Base-by-base conservation (phyloP, 2,797 vertebrate species). In the Petrocephalus schoutedeni region DNA sequence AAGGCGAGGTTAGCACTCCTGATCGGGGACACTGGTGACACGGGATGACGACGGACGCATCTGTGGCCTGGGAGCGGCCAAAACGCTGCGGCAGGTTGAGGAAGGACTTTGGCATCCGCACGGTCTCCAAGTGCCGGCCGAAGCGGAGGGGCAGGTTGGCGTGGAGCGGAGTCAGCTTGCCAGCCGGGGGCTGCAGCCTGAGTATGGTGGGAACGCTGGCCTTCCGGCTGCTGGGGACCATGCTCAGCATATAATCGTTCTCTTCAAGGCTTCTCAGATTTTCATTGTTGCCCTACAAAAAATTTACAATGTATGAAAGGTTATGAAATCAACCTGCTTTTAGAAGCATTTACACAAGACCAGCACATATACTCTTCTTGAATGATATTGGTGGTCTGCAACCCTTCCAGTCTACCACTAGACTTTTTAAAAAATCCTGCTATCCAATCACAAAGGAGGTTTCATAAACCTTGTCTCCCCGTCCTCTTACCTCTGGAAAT, bases 61-160 rank as follows among this genome's bases (percentile, higher is more conserved):
- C 87, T 3, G 21, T 5, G 4, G 12, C 56, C 61, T 80, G 53
- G 19, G 94, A 91, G 57, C 95, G 90, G 0, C 96, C 95, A 8
- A 96, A 96, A 87, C 95, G 93, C 87, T 96, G 95, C 0, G 95
- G 95, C 88, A 95, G 90, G 91, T 94, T 96, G 23, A 92, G 93
- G 41, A 54, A 92, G 1, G 90, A 90, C 51, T 92, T 92, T 4
- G 90, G 51, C 49, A 14, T 41, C 64, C 45, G 10, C 4, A 28
- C 7, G 1, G 54, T 1, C 14, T 51, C 14, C n/a, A 51, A 2
- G 0, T 82, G 89, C 6, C 96, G 92, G 1, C 95, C 95, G 0
- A 96, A 96, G 88, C 95, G 95, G 86, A 95, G 88, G 3, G 94
- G 95, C 88, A 96, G 94, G 90, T 94, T 96, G 88, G 88, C 90